Evolutionary conservation across 2,888 invertebrate genomes (phyloP).

Genomic region (Nomada hirtipes): DNA sequence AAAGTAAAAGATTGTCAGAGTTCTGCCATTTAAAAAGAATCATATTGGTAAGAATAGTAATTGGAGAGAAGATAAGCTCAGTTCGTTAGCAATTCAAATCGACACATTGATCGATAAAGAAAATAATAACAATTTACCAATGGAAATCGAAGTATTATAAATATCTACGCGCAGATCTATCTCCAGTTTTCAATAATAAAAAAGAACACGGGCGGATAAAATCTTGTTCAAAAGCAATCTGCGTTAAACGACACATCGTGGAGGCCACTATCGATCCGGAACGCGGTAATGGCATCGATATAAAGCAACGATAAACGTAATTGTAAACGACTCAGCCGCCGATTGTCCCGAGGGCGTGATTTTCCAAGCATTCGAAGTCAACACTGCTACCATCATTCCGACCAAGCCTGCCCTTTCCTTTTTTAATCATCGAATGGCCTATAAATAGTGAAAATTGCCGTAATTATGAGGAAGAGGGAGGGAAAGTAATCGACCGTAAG

Average conservation of each 20-base stretch:
- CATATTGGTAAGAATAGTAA: no score
- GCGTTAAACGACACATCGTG: conserved; percentile 8
- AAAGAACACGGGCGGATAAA: not conserved
- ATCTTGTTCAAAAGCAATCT: not conserved
- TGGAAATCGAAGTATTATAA: not conserved
- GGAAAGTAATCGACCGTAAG: conserved; percentile 65
- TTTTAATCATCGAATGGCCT: conserved; percentile 61
- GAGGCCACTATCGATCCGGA: conserved; percentile 11
- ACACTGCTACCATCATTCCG: conserved; percentile 1
- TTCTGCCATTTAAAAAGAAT: no score
- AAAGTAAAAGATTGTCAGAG: no score
- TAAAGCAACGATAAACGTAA: conserved; percentile 67
- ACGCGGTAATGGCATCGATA: conserved; percentile 34
- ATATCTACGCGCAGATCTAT: not conserved
- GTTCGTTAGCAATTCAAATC: no score
- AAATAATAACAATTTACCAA: no score
- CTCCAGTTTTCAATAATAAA: not conserved
- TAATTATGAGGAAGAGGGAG: conserved; percentile 68
- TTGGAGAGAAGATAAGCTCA: no score
- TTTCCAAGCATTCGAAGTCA: conserved; percentile 5
- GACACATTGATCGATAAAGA: no score
- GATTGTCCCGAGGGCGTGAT: conserved; percentile 33
- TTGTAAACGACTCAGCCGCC: conserved; percentile 51
- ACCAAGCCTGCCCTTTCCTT: not conserved
- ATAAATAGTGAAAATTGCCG: conserved; percentile 73